These are phyloP conservation scores for Sebastes melanostomus DNA, from an alignment of 2,797 vertebrate species.

Conservation along the genomic window DNA sequence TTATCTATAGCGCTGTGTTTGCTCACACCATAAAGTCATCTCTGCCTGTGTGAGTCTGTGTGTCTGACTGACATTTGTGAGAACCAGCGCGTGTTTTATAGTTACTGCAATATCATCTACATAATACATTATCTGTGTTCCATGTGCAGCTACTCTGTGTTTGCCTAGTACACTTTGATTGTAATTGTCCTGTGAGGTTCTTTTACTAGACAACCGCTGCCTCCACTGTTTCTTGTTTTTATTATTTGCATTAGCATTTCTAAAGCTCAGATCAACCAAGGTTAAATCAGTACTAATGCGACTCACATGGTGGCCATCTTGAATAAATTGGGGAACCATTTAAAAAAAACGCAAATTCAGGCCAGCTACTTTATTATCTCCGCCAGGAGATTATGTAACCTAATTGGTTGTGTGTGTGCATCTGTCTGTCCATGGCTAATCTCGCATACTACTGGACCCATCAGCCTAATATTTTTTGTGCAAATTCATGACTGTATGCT, in stretches of 20 bases:
- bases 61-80: slow-evolving; percentile 35
- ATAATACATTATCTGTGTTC: slow-evolving; percentile 24
- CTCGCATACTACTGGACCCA: neutral
- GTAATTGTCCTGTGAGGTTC: neutral
- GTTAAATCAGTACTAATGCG: neutral
- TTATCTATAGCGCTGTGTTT: slow-evolving; percentile 65
- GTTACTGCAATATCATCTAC: slow-evolving; percentile 10
- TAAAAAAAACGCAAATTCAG: neutral
- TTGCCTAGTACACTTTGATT: neutral
- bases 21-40: slow-evolving; percentile 57
- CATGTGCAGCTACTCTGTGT: neutral
- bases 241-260: neutral
- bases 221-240: neutral
- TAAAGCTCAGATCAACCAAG: neutral
- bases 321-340: neutral
- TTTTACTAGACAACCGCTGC: neutral
- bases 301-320: neutral
- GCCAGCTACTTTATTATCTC: neutral
- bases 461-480: neutral
- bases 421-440: neutral
- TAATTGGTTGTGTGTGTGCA: neutral
- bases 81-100: slow-evolving; percentile 21
- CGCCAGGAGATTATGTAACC: neutral
- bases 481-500: neutral
- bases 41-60: slow-evolving; percentile 23